Base-by-base conservation (phyloP, 2,888 invertebrate species). In the Chouioia cunea region DNA sequence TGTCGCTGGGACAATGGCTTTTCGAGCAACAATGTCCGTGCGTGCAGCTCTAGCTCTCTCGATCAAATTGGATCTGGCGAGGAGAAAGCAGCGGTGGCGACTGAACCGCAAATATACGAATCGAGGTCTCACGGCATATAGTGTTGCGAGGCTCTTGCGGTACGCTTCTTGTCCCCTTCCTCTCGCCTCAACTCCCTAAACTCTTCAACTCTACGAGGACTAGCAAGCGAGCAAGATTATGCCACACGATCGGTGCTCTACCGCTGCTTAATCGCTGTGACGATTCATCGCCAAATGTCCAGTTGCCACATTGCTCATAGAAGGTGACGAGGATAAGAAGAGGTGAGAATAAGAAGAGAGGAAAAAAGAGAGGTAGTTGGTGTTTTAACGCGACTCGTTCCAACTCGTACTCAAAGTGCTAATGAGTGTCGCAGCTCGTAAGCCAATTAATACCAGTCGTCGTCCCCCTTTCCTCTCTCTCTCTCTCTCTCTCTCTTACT, bases 341-440 rank as follows among this genome's bases (percentile, higher is more conserved):
- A 52, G 20, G 48, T 12, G 50, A 4, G 36, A 50, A 36, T 8
- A 47, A 48, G 18, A 52, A 20, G 10, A 48, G 3, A 36, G 43
- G 59, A 22, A 50, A 52, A 22, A 4, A 8, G 62, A 48, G 54
- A 15, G 8, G 43, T 2, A 44, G 14, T 27, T 20, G 36, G 14
- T 4, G 44, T 12, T 44, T 27, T 22, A 18, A 18, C 48, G 20
- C 18, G 50, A 12, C 73, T 76, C 44, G 64, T 60, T 56, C 63
- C 59, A 10, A 12, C 67, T 53, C 44, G 47, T 64, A 63, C 70
- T 65, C 67, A 83, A 84, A 84, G 85, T 85, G 85, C 85, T 85
- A 85, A 85, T 85, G 85, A 85, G 84, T 82, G 85, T 85, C 85
- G 83, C 84, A n/a, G n/a, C 84, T 82, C 84, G 84, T 85, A 85